Conservation (phyloP, 1,140 invertebrate genomes). For the Euura lappo region DNA sequence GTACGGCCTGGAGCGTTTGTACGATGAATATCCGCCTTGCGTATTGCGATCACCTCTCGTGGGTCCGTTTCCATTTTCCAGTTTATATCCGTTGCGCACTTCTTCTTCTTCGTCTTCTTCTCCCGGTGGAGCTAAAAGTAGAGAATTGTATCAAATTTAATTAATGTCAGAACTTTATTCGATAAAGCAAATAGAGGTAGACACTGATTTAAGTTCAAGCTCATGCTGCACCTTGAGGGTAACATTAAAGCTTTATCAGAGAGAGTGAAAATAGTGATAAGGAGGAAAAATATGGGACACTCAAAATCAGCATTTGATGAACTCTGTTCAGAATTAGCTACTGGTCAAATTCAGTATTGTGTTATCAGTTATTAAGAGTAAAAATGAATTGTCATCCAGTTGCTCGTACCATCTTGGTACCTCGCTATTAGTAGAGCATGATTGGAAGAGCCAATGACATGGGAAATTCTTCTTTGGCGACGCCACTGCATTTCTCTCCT, state of each 20-base stretch:
- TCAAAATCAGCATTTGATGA: too few species aligned
- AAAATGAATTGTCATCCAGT: not conserved
- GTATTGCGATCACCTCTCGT: constrained; percentile 28
- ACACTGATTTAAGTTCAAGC: not conserved
- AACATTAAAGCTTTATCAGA: too few species aligned
- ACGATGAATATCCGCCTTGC: constrained; percentile 13
- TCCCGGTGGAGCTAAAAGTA: constrained; percentile 49
- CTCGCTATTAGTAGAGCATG: constrained; percentile 56
- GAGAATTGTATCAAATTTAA: not conserved
- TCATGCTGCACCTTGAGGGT: not conserved
- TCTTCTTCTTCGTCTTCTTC: constrained; percentile 56
- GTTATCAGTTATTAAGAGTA: not conserved
- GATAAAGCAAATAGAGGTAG: not conserved
- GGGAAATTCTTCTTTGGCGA: constrained; percentile 50
- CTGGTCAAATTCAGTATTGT: too few species aligned
- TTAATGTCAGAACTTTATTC: too few species aligned
- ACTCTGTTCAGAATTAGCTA: too few species aligned
- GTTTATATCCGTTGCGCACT: constrained; percentile 42
- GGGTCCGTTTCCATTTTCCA: constrained; percentile 40
- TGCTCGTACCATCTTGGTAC: constrained; percentile 57
- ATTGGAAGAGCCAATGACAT: constrained; percentile 60
- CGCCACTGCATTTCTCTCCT: constrained; percentile 56
- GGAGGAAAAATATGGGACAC: too few species aligned
- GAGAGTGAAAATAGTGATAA: too few species aligned
- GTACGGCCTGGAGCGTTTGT: not conserved